phyloP scores from a whole-genome alignment of 2,888 invertebrate species.

The Andricus quercusramuli region DNA sequence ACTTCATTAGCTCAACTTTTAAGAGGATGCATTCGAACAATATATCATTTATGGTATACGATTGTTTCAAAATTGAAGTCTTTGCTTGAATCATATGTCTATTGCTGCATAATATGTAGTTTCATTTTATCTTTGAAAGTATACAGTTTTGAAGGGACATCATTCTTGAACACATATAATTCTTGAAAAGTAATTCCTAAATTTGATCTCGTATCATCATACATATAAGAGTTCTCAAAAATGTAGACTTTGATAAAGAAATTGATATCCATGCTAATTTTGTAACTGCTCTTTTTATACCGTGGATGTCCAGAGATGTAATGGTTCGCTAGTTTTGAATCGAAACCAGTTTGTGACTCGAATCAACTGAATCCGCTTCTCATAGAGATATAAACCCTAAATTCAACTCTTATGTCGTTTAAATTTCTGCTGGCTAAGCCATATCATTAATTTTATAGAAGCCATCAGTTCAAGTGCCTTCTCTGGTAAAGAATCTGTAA shows the following conservation, averaged over 20 bases:
- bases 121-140: neutral
- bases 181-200: too few species aligned
- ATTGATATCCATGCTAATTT: too few species aligned
- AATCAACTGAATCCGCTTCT: neutral
- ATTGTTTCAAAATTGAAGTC: neutral
- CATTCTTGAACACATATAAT: neutral
- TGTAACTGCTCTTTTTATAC: too few species aligned
- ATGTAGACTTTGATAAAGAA: too few species aligned
- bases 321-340: too few species aligned
- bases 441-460: neutral
- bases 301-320: too few species aligned
- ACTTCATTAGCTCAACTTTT: neutral
- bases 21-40: constrained; percentile 1
- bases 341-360: neutral
- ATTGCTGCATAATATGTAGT: too few species aligned
- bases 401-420: neutral
- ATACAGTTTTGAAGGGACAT: neutral
- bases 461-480: neutral
- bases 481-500: neutral
- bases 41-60: too few species aligned
- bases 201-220: too few species aligned
- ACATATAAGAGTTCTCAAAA: too few species aligned
- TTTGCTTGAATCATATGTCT: neutral
- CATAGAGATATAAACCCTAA: neutral
- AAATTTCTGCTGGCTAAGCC: neutral